Percentiles rank a stretch among this genome's conserved stretches.
Conservation (phyloP, 2,113 vertebrate genomes). For the Campylomormyrus numenius region DNA sequence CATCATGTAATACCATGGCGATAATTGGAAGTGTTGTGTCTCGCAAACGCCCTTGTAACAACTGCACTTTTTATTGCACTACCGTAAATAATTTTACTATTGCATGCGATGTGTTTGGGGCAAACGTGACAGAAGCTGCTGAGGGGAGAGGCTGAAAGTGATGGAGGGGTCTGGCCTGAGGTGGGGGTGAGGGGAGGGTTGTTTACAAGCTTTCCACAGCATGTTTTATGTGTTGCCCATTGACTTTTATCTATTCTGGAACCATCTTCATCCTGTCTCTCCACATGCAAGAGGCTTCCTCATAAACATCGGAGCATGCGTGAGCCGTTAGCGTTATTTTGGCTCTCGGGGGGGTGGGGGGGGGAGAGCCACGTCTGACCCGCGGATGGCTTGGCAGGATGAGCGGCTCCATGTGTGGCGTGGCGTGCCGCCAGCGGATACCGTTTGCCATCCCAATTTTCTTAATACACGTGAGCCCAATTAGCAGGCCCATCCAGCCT, state of each 20-base stretch:
- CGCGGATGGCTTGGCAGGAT: not conserved
- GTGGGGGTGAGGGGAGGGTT: not conserved
- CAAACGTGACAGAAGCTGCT: not conserved
- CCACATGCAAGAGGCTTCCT: not conserved
- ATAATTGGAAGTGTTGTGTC: conserved; percentile 10
- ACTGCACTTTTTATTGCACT: not conserved
- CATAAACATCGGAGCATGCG: not conserved
- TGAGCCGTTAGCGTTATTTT: not conserved
- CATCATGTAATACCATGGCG: not conserved
- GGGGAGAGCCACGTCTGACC: not conserved
- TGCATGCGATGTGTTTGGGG: conserved; percentile 3
- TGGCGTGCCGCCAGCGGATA: not conserved
- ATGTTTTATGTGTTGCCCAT: conserved; percentile 9
- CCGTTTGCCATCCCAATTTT: not conserved
- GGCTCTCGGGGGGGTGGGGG: not conserved
- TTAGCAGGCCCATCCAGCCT: not conserved
- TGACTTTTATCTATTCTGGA: conserved; percentile 9
- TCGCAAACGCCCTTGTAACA: conserved; percentile 1
- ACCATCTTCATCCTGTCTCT: not conserved
- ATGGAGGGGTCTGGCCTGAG: not conserved
- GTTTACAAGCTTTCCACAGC: conserved; percentile 6
- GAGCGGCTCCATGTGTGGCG: not conserved
- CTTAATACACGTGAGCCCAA: not conserved
- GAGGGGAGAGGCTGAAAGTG: not conserved
- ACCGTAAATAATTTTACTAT: conserved; percentile 1